These are phyloP conservation scores for Gopherus evgoodei DNA, from an alignment of 2,113 vertebrate genomes.

Conservation along the genomic window DNA sequence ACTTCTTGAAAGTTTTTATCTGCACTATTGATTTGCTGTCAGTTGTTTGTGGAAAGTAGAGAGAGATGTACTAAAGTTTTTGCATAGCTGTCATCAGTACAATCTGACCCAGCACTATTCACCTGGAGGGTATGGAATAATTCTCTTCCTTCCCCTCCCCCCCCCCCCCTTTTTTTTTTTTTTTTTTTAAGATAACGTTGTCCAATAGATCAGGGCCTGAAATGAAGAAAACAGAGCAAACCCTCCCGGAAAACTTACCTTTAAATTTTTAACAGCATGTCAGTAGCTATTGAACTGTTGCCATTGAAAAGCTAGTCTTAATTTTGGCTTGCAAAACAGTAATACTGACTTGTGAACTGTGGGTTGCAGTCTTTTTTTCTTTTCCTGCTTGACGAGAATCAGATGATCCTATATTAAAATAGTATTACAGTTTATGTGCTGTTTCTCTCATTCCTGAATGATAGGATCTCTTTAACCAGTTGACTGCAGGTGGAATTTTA, in stretches of 20 bases:
- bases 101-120: conserved; percentile 35
- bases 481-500: not conserved
- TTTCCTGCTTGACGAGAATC: not conserved
- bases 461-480: not conserved
- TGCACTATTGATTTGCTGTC: conserved; percentile 8
- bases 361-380: not conserved
- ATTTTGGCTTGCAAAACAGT: not conserved
- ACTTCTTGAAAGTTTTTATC: not conserved
- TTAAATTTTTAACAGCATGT: not conserved
- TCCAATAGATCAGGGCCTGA: not conserved
- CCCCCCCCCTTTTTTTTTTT: not conserved
- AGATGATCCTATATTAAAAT: not conserved
- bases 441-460: not conserved
- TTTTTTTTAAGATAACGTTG: conserved; percentile 1
- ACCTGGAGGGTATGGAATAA: conserved; percentile 13
- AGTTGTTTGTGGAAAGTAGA: conserved; percentile 43
- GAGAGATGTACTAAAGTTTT: not conserved
- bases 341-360: not conserved
- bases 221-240: not conserved
- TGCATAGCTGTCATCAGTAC: conserved; percentile 2
- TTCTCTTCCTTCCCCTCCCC: not conserved
- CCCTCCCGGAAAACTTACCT: not conserved
- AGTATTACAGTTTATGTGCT: not conserved
- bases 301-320: not conserved
- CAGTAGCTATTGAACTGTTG: not conserved